Evolutionary conservation across 2,888 invertebrate genomes (phyloP).

Genomic region (Archaeoteleia sp.): DNA sequence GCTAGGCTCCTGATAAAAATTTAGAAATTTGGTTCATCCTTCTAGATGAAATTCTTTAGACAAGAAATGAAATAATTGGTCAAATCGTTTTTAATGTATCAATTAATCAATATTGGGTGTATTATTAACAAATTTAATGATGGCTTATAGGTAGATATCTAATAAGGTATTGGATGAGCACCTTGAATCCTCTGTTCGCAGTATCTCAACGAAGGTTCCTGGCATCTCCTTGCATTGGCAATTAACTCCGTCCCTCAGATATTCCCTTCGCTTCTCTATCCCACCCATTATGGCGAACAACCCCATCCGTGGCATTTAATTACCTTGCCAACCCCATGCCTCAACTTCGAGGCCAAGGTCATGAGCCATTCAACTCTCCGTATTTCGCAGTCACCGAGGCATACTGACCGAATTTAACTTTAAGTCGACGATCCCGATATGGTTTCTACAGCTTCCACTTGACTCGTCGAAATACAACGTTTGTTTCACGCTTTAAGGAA

Average conservation of each 20-base stretch:
- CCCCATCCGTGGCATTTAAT: constrained; percentile 74
- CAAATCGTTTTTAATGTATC: too few relatives aligned
- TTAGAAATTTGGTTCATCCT: too few relatives aligned
- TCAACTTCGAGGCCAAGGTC: constrained; percentile 72
- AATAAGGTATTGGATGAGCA: constrained; percentile 65
- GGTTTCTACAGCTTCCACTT: constrained; percentile 19
- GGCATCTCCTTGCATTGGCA: constrained; percentile 71
- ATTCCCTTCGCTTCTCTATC: constrained; percentile 66
- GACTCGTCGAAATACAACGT: too few relatives aligned
- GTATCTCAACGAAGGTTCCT: constrained; percentile 52
- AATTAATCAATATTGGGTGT: too few relatives aligned
- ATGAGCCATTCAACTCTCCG: constrained; percentile 72
- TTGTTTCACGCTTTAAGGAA: too few relatives aligned
- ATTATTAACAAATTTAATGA: too few relatives aligned
- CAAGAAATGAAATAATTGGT: too few relatives aligned
- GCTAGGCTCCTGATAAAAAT: too few relatives aligned
- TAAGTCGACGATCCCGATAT: constrained; percentile 53
- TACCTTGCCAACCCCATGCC: constrained; percentile 72
- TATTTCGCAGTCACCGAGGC: constrained; percentile 66
- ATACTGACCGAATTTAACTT: constrained; percentile 73
- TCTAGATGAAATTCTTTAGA: too few relatives aligned
- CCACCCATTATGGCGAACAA: constrained; percentile 68
- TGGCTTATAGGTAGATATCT: too few relatives aligned
- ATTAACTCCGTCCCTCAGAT: constrained; percentile 71
- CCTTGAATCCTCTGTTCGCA: constrained; percentile 62